Evolutionary conservation across 1,140 invertebrate genomes (phyloP), one percentile per base, ranked within the genome.

Genomic region (Lepidurus apus): DNA sequence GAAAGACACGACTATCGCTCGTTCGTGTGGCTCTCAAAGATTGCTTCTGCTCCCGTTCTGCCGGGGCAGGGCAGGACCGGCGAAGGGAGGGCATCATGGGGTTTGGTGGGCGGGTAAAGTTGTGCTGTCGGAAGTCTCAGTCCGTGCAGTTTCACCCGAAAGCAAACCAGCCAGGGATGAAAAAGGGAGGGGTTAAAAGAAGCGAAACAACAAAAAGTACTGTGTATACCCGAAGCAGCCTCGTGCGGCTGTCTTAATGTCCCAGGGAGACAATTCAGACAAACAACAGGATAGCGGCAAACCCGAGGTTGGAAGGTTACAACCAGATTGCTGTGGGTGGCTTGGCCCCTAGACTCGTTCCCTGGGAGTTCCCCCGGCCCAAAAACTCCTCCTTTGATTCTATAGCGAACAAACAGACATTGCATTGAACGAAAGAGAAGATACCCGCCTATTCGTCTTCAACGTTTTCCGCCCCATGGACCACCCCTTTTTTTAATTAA

Each of bases 201-300:
- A 21, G 53, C 17, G 53, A 65, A 65, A 65, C 17, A 17, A 21
- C 53, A 34, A 34, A 34, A 34, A 4, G 4, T 34, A 34, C 34
- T 34, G 3, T 34, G 34, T 34, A 34, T 34, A 34, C 4, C 34
- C 34, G 34, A 34, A 34, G 34, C 34, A 4, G 34, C 53, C 21
- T 65, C 17, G 53, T 65, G 53, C 53, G 21, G 21, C 53, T 65
- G 53, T 65, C 53, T 65, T 65, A 65, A 65, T 65, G 53, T 65
- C 53, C 53, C 53, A 65, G 21, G 53, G 53, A 65, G 53, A 65
- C 53, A 65, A 65, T 65, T 65, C 53, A 65, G 21, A 65, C 53
- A 65, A 65, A 65, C 53, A 65, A 65, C 53, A n/a, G 53, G 53
- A 65, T 65, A 65, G 53, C 53, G 53, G 53, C 53, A 65, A 65